Evolutionary conservation across 2,888 invertebrate species (phyloP).

Genomic region (Thereva unica): DNA sequence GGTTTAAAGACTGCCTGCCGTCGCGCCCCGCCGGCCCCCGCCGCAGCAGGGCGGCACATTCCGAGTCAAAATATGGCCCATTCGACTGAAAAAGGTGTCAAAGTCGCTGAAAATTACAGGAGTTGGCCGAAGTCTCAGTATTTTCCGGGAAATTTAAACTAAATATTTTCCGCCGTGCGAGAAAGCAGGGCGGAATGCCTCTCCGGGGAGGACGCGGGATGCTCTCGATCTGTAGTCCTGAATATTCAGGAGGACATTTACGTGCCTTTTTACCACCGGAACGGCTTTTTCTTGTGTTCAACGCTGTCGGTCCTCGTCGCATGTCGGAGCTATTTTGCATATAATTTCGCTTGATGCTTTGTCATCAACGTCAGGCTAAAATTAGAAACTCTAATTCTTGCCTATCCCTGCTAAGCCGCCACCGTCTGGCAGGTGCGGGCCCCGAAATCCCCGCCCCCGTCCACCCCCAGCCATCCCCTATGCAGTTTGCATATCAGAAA

Average conservation of each 20-base stretch:
- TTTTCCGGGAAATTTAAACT: background rate
- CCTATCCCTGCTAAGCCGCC: background rate
- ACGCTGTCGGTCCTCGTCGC: background rate
- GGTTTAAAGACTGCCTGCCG: conserved; percentile 4
- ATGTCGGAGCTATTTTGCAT: conserved; percentile 22
- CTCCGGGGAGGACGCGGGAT: conserved; percentile 13
- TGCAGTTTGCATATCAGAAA: too few species aligned
- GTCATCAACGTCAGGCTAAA: conserved; percentile 17
- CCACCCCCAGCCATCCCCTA: too few species aligned
- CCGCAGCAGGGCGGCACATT: background rate
- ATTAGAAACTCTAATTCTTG: conserved; percentile 33
- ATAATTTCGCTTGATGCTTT: conserved; percentile 28
- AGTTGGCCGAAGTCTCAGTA: background rate
- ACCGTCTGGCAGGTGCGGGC: too few species aligned
- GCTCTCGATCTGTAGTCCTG: conserved; percentile 19
- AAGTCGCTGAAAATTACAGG: conserved; percentile 18
- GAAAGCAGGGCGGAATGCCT: conserved; percentile 16
- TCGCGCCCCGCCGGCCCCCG: background rate
- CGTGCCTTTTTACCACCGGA: conserved; percentile 16
- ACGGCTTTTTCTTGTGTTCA: conserved; percentile 23
- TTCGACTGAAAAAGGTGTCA: conserved; percentile 7
- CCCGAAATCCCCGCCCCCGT: too few species aligned
- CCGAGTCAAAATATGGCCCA: background rate
- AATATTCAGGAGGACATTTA: conserved; percentile 30
- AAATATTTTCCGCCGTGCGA: conserved; percentile 1